Evolutionary conservation across 2,888 invertebrate genomes (phyloP), one percentile per base, ranked within the genome.

Genomic region (Coecobrya sp.): DNA sequence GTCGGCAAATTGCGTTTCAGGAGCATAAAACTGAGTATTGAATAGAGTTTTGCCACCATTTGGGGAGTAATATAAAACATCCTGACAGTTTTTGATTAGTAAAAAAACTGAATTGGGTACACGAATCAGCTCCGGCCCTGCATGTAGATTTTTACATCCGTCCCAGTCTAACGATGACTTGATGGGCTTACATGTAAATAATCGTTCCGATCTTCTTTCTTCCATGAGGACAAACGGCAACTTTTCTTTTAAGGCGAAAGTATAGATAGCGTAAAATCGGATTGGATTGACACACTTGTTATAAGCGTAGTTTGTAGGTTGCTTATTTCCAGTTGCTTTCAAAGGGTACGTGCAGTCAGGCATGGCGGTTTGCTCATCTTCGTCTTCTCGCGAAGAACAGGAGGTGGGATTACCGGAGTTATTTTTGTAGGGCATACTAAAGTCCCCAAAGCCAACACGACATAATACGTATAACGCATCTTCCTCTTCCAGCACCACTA

Each of bases 401-500:
- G 73, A 73, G 7, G 45, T 45, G 0, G 55, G 16, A 19, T 16
- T 73, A 11, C 19, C 19, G n/a, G 13, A 8, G 19, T 52, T 19
- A 19, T 19, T 19, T 8, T 30, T 27, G 52, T 4, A 45, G 4
- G 55, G 59, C 1, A 30, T 22, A 13, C 70, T 70, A 22, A 62
- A 30, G 25, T 86, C 49, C 19, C 86, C 86, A 59, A 86, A 49
- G 7, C 89, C 86, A 13, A 89, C 36, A 27, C 59, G 36, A 59
- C 92, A 92, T 16, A 92, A 19, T 0, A 76, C 73, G 2, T 81
- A 68, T 10, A 92, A 10, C 0, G 76, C 42, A 8, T 81, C 76
- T 42, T 92, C 62, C 27, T 92, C 92, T 59, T 89, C 73, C 13
- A 86, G 65, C 5, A 92, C 82, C 0, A 49, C 86, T 52, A 92